phyloP scores from a whole-genome alignment of 2,888 invertebrate species.

The Tenthredo scrophulariae region DNA sequence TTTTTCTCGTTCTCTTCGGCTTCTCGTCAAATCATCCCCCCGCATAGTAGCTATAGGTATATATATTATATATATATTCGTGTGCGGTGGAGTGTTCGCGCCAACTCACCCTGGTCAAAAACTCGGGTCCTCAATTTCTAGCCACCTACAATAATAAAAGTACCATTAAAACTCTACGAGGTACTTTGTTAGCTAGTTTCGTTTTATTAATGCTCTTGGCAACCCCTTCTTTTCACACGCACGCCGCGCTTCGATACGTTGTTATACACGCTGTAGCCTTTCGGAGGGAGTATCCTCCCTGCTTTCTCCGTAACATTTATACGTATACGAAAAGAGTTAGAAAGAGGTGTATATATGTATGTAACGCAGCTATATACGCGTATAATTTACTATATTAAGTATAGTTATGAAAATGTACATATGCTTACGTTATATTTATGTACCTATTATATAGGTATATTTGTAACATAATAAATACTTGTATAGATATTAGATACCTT shows the following conservation, averaged over 20 bases:
- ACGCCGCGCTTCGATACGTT: neutral
- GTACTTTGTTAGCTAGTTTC: constrained; percentile 49
- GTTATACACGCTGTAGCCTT: neutral
- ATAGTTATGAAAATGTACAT: neutral
- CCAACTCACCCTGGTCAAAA: neutral
- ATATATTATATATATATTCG: neutral
- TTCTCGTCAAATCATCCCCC: neutral
- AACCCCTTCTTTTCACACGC: constrained; percentile 47
- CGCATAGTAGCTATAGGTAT: neutral
- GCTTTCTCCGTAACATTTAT: neutral
- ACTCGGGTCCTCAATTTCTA: constrained; percentile 1
- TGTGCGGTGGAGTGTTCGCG: neutral
- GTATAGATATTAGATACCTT: constrained; percentile 38
- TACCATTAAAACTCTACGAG: constrained; percentile 32
- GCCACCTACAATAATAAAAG: constrained; percentile 39
- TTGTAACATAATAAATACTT: constrained; percentile 6
- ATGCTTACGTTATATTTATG: neutral
- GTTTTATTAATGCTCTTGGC: constrained; percentile 40
- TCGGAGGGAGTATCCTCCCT: neutral
- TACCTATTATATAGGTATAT: neutral
- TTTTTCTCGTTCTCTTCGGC: neutral
- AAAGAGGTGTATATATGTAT: neutral
- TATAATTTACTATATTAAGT: neutral
- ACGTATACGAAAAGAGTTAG: neutral
- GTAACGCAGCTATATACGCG: neutral